These are phyloP conservation scores for Rhodophaea formosa DNA, from an alignment of 2,888 invertebrate species.

Conservation along the genomic window DNA sequence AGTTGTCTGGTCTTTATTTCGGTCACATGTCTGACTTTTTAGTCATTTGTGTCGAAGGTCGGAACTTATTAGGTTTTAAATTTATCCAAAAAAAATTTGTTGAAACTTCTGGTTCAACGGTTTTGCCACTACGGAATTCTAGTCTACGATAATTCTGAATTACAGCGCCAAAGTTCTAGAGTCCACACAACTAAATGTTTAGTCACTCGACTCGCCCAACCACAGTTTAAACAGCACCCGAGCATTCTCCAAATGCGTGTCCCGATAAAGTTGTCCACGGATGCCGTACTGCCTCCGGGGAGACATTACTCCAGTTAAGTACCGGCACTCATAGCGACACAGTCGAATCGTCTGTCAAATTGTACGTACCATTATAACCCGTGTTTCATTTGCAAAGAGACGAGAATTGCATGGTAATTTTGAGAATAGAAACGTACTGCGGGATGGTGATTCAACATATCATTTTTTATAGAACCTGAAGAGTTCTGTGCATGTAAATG, in stretches of 20 bases:
- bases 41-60: too few relatives aligned
- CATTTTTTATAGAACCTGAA: conserved; percentile 9
- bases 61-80: too few relatives aligned
- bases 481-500: conserved; percentile 4
- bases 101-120: not conserved
- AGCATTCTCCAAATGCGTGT: conserved; percentile 40
- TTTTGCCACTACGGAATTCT: not conserved
- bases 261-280: conserved; percentile 49
- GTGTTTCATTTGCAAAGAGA: conserved; percentile 22
- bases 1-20: too few relatives aligned
- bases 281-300: conserved; percentile 46
- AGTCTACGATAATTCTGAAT: not conserved
- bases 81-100: too few relatives aligned
- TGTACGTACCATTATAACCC: conserved; percentile 27
- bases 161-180: conserved; percentile 1
- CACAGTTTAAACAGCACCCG: conserved; percentile 33
- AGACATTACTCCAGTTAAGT: conserved; percentile 53
- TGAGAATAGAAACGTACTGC: not conserved
- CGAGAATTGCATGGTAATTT: conserved; percentile 17
- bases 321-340: conserved; percentile 38
- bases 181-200: conserved; percentile 2
- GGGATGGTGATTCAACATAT: not conserved
- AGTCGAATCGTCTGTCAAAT: conserved; percentile 30
- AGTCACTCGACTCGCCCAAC: conserved; percentile 28
- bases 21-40: too few relatives aligned